Evolutionary conservation across 2,113 vertebrate species (phyloP).

Genomic region (Alouatta palliata): DNA sequence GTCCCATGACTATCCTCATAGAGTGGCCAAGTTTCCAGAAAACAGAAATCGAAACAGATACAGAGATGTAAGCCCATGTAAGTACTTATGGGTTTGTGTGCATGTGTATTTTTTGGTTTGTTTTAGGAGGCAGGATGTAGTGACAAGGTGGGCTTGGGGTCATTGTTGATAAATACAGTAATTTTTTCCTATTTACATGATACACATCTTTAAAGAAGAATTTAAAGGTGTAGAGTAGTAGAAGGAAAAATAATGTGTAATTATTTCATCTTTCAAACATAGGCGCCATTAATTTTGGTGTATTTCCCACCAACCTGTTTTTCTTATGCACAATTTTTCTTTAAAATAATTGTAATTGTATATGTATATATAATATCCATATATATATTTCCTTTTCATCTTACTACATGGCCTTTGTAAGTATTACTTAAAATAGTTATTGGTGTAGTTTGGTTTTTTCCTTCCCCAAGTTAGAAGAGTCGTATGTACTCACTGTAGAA

Average conservation of each 20-base stretch:
- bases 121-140: background rate
- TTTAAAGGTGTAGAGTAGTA: background rate
- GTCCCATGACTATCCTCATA: slow-evolving; percentile 93
- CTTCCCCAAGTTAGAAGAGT: background rate
- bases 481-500: background rate
- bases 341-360: background rate
- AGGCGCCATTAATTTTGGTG: background rate
- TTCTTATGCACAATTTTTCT: slow-evolving; percentile 6
- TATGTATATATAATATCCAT: background rate
- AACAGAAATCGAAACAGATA: slow-evolving; percentile 98
- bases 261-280: background rate
- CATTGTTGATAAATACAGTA: background rate
- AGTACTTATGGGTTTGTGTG: slow-evolving; percentile 83
- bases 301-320: background rate
- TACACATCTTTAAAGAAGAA: background rate
- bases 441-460: background rate
- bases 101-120: slow-evolving; percentile 11
- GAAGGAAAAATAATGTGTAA: background rate
- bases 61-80: slow-evolving; percentile 99
- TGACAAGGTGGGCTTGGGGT: background rate
- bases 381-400: background rate
- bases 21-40: slow-evolving; percentile 94
- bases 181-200: background rate
- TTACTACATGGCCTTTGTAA: background rate
- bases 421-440: slow-evolving; percentile 13